Percentiles rank a stretch among this genome's conserved stretches.
Evolutionary conservation across 2,113 vertebrate species (phyloP).

Genomic region (Leptobrachium leishanense): DNA sequence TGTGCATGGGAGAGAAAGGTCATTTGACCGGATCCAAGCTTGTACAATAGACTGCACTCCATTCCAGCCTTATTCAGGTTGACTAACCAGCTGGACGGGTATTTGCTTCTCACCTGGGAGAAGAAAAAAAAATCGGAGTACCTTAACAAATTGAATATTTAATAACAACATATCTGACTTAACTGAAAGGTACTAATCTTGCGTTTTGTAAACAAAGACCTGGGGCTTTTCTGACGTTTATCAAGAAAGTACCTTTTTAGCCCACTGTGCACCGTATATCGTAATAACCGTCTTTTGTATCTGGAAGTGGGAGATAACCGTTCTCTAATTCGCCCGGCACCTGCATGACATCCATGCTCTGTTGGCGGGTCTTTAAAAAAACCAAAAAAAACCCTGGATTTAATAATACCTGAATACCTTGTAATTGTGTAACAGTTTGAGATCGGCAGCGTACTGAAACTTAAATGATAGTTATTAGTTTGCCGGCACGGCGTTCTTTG

Average conservation of each 20-base stretch:
- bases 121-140: too few relatives aligned
- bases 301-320: conserved; percentile 21
- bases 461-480: conserved; percentile 43
- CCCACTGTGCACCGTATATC: conserved; percentile 2
- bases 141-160: too few relatives aligned
- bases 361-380: conserved; percentile 20
- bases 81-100: too few relatives aligned
- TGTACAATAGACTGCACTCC: too few relatives aligned
- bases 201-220: conserved; percentile 3
- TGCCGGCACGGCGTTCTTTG: neutral
- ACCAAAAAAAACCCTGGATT: conserved; percentile 1
- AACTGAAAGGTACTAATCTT: conserved; percentile 2
- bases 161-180: neutral
- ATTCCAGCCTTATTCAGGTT: too few relatives aligned
- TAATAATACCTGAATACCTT: conserved; percentile 39
- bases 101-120: too few relatives aligned
- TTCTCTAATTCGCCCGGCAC: conserved; percentile 14
- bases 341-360: conserved; percentile 4
- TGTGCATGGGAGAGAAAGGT: too few relatives aligned
- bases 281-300: conserved; percentile 33
- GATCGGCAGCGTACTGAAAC: conserved; percentile 1
- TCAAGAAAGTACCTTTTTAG: neutral
- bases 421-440: conserved; percentile 40
- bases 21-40: too few relatives aligned
- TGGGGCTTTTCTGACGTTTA: neutral